phyloP scores from a whole-genome alignment of 2,888 invertebrate genomes.

The Acanthosoma haemorrhoidale region DNA sequence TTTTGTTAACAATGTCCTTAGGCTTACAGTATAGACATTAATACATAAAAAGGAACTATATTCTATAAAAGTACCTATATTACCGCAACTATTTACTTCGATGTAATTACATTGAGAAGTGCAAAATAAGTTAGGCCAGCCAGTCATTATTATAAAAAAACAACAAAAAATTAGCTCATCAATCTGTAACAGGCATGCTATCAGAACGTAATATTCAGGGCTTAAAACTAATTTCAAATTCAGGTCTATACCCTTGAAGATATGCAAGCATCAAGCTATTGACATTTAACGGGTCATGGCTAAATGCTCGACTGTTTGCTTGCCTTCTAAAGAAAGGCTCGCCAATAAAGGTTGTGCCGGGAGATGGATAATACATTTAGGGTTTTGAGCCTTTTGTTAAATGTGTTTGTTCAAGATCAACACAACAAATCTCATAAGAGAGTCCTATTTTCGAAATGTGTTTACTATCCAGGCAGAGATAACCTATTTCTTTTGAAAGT shows the following conservation, averaged over 20 bases:
- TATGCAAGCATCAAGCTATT: not conserved
- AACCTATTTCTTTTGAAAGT: slow-evolving; percentile 4
- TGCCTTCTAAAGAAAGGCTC: no score
- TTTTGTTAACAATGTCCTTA: no score
- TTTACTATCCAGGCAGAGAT: not conserved
- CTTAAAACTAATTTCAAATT: not conserved
- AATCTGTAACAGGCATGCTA: not conserved
- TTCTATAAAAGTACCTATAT: no score
- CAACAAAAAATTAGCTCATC: no score
- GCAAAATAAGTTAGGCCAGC: no score
- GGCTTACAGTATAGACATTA: no score
- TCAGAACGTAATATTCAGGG: not conserved
- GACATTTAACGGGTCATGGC: not conserved
- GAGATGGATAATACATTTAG: not conserved
- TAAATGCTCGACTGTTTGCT: not conserved
- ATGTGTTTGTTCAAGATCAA: not conserved
- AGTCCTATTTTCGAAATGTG: not conserved
- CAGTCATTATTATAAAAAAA: no score
- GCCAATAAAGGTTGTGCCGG: no score
- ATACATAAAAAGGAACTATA: no score
- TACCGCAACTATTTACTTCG: no score
- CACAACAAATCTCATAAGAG: no score
- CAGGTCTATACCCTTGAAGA: not conserved
- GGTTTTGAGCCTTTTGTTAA: not conserved
- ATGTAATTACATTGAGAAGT: no score